A percentile compares a stretch with the other conserved stretches of the same genome.
Conservation (phyloP, 2,888 invertebrate species). For the Scaptomyza caliginosa region DNA sequence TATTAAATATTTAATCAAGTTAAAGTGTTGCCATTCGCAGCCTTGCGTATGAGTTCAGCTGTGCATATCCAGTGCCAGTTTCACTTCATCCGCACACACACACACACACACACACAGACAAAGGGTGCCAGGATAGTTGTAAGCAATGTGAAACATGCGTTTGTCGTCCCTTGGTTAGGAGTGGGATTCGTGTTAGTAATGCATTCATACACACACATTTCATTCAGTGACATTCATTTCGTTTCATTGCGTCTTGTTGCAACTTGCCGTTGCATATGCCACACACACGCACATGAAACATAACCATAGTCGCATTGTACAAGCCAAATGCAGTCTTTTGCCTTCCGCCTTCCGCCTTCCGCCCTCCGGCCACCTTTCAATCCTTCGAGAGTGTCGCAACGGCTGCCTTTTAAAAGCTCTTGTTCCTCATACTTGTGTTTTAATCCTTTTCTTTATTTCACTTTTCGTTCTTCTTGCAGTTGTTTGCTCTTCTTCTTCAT, state of each 20-base stretch:
- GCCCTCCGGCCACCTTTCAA: not conserved
- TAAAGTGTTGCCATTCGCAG: slow-evolving; percentile 69
- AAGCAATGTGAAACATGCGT: slow-evolving; percentile 39
- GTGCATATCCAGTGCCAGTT: slow-evolving; percentile 16
- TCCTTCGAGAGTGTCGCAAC: slow-evolving; percentile 2
- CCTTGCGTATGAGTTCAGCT: slow-evolving; percentile 7
- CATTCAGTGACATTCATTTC: slow-evolving; percentile 75
- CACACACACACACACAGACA: no score
- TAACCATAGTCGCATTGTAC: slow-evolving; percentile 62
- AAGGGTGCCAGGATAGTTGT: not conserved
- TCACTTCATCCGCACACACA: no score
- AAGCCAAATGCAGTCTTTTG: slow-evolving; percentile 18
- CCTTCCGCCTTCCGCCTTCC: not conserved
- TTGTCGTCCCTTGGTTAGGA: slow-evolving; percentile 12
- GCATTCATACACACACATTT: slow-evolving; percentile 48
- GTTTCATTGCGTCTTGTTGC: slow-evolving; percentile 66
- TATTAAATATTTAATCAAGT: slow-evolving; percentile 79
- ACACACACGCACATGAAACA: slow-evolving; percentile 27
- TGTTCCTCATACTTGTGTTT: slow-evolving; percentile 22
- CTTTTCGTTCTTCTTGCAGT: not conserved
- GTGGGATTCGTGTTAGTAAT: slow-evolving; percentile 67
- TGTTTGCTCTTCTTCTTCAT: slow-evolving; percentile 2
- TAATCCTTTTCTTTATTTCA: not conserved
- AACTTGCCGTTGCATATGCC: slow-evolving; percentile 47
- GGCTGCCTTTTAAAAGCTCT: slow-evolving; percentile 26